phyloP scores from a whole-genome alignment of 2,888 invertebrate genomes.

The Ophion obscuratus region DNA sequence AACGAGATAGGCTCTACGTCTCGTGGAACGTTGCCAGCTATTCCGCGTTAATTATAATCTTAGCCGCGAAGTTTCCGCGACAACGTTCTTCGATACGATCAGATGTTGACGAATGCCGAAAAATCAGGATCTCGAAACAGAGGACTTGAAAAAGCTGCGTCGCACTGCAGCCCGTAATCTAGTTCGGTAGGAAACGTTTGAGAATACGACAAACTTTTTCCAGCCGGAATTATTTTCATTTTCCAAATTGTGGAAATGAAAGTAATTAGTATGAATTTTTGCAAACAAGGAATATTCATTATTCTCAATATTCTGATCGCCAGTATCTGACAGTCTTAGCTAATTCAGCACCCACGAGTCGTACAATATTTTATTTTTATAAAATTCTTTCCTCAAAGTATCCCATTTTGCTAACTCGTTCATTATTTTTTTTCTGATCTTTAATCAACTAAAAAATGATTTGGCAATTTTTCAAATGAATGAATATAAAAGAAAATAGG shows the following conservation, averaged over 20 bases:
- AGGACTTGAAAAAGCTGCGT: slow-evolving; percentile 10
- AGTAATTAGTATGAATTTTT: not conserved
- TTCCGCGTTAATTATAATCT: slow-evolving; percentile 46
- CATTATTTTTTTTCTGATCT: no score
- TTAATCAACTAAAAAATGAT: no score
- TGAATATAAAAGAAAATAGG: no score
- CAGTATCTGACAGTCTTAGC: no score
- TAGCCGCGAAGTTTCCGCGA: slow-evolving; percentile 21
- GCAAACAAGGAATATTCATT: not conserved
- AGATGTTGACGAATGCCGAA: slow-evolving; percentile 19
- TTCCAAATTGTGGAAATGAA: not conserved
- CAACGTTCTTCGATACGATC: slow-evolving; percentile 17
- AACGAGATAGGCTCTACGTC: not conserved
- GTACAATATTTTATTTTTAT: no score
- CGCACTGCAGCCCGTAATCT: not conserved
- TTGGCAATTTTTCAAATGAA: no score
- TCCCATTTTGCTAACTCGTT: no score
- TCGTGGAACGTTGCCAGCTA: slow-evolving; percentile 17
- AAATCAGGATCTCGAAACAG: not conserved
- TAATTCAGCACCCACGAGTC: no score
- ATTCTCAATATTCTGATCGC: not conserved
- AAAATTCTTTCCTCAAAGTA: no score
- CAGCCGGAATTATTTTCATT: not conserved
- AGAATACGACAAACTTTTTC: not conserved
- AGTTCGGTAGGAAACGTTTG: not conserved